These are phyloP conservation scores for Pantherophis guttatus DNA, from an alignment of 2,113 vertebrate genomes.

Conservation along the genomic window DNA sequence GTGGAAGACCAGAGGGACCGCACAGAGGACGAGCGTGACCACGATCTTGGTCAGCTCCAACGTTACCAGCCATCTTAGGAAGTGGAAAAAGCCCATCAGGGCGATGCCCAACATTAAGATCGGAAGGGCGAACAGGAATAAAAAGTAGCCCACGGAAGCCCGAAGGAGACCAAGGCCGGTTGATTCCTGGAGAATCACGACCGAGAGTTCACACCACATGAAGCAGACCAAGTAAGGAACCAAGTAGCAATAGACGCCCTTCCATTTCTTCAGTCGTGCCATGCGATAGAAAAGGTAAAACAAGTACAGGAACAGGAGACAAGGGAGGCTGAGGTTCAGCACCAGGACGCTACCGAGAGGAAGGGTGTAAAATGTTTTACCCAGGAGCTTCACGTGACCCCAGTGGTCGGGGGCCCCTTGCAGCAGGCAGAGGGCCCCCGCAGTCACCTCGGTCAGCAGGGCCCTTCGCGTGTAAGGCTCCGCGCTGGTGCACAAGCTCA, in stretches of 20 bases:
- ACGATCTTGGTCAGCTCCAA: slow-evolving; percentile 86
- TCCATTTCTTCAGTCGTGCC: slow-evolving; percentile 83
- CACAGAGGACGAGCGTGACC: slow-evolving; percentile 77
- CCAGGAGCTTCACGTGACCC: slow-evolving; percentile 71
- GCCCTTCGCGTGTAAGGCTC: slow-evolving; percentile 85
- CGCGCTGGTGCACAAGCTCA: slow-evolving; percentile 86
- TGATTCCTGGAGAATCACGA: slow-evolving; percentile 83
- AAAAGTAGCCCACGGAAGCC: slow-evolving; percentile 86
- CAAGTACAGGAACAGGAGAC: slow-evolving; percentile 84
- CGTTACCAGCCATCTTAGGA: slow-evolving; percentile 85
- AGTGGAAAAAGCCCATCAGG: slow-evolving; percentile 76
- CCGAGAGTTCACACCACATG: slow-evolving; percentile 91
- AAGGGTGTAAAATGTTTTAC: slow-evolving; percentile 77
- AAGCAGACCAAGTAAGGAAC: slow-evolving; percentile 97
- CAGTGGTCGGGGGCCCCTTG: slow-evolving; percentile 74
- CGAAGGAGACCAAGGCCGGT: slow-evolving; percentile 86
- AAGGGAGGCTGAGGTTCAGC: slow-evolving; percentile 86
- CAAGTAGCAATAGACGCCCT: slow-evolving; percentile 92
- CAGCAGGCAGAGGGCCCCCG: slow-evolving; percentile 79
- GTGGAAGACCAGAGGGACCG: slow-evolving; percentile 79
- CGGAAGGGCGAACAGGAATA: slow-evolving; percentile 92
- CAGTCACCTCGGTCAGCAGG: slow-evolving; percentile 81
- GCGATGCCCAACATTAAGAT: slow-evolving; percentile 79
- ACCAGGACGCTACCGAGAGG: slow-evolving; percentile 77
- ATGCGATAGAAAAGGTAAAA: slow-evolving; percentile 89